Base-by-base conservation (phyloP, 2,797 vertebrate species). In the Danionella dracula region DNA sequence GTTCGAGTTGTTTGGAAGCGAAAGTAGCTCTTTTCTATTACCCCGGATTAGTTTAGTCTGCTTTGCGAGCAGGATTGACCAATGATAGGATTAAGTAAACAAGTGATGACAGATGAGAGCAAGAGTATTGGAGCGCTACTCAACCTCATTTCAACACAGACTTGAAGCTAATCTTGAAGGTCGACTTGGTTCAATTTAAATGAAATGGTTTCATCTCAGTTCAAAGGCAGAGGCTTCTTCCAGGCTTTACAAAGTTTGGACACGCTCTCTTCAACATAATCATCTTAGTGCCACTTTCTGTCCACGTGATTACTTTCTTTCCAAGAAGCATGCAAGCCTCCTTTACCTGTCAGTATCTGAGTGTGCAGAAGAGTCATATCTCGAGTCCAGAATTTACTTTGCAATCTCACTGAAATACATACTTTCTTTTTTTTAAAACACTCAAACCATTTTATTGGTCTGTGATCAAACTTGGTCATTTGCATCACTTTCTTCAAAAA, bases 71-170 rank as follows among this genome's bases (percentile, higher is more conserved):
- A 40, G 55, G 53, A 61, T 57, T 57, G 61, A 70, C 41, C 63
- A 42, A 70, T 75, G 20, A 73, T 59, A 27, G 46, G 20, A 74
- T 78, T 78, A 65, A 61, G 66, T 60, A 53, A 19, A 35, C 5
- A 1, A 69, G 54, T 58, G 67, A 70, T 8, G 19, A 66, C 50
- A 17, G 53, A 48, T 64, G 63, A 70, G 37, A 40, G 48, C 58
- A 76, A 66, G 63, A 48, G 74, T 46, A 57, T 44, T 41, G 68
- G 63, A 48, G 74, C 44, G 60, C 44, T 41, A 59, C 64, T 61
- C 62, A 68, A 41, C 41, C 66, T 51, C 50, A 70, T 77, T 76
- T 57, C 41, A 71, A 80, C 61, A 31, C 67, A 54, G 54, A 45
- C 55, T 23, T 62, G 27, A 56, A 37, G 41, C 20, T 44, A 60